Base-by-base conservation (phyloP, 2,797 vertebrate genomes). In the Takifugu rubripes region DNA sequence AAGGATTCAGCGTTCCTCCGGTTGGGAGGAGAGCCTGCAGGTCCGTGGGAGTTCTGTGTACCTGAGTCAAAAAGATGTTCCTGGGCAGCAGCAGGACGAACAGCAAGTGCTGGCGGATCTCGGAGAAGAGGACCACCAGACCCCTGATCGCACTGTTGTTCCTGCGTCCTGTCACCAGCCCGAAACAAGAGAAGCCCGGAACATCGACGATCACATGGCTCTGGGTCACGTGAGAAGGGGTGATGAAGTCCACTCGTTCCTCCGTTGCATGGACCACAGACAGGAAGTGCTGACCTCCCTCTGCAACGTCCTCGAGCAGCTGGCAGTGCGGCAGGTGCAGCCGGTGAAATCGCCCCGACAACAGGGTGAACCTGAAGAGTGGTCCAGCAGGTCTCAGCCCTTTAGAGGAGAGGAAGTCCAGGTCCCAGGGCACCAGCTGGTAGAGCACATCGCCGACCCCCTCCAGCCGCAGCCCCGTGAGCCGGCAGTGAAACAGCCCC, bases 271-370 rank as follows among this genome's bases (percentile, higher is more conserved):
- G 60, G 49, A 47, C 67, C 1, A 70, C 60, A 47, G 46, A 54
- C 12, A 75, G 45, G 12, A 14, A 43, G 29, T 56, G 25, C 16
- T 29, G 45, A 36, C 16, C 15, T 2, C 6, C 27, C 40, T 14
- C 66, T 70, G 45, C 25, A 62, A 25, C 21, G 21, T 21, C 21
- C 21, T 21, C 21, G 24, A 26, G 17, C 45, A 54, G 42, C 51
- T 54, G 48, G 44, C 70, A 63, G 60, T 67, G 70, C 0, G 59
- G 70, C 48, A 72, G 55, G 52, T 67, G 55, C 49, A 72, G 52
- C 11, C 44, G 48, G 12, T 52, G 26, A 48, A 67, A 72, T 2
- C 12, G 21, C 21, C 69, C 69, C 3, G 21, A 25, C 33, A 72
- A 48, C 42, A 59, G n/a, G 2, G 26, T 55, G 56, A 72, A 72